Base-by-base conservation (phyloP, 2,888 invertebrate species). In the Norana najaformis region DNA sequence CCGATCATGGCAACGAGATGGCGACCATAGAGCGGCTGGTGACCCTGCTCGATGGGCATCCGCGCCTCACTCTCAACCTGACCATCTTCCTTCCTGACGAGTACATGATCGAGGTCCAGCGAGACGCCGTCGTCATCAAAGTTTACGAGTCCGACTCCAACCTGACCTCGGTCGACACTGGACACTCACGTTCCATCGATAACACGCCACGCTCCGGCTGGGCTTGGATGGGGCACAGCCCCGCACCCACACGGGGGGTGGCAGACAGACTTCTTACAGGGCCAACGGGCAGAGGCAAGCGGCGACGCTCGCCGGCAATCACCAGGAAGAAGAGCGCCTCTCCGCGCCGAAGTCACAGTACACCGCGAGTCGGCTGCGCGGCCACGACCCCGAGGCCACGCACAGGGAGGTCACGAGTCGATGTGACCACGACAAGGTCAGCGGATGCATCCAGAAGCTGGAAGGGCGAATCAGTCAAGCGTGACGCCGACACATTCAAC, bases 101-200 rank as follows among this genome's bases (percentile, higher is more conserved):
- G 34, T 91, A 89, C 47, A 14, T 41, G n/a, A 88, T 92, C 53
- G 91, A 92, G 35, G 38, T 92, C 36, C 92, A 92, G 89, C 47
- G 90, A 11, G 92, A 92, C 69, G 92, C 92, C n/a, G 91, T 91
- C 16, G 90, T 92, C 41, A 35, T 92, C 88, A 92, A 92, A 82
- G 91, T 90, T n/a, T 41, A 41, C 47, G 88, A 88, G 30, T 88
- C 88, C 34, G 41, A 41, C 6, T 34, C 37, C 34, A 88, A 38
- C 37, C 88, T 41, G 16, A 20, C 23, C 6, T 34, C 37, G 11
- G 89, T 90, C 69, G 89, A 90, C 38, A 90, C 90, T 13, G 89
- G 85, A 23, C 89, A 89, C 53, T 35, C 35, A 53, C 23, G 89
- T 23, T 36, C 38, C 18, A 18, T 83, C 83, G 37, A 37, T 16